Conservation (phyloP, 1,140 invertebrate genomes). For the Zaprionus gabonicus region DNA sequence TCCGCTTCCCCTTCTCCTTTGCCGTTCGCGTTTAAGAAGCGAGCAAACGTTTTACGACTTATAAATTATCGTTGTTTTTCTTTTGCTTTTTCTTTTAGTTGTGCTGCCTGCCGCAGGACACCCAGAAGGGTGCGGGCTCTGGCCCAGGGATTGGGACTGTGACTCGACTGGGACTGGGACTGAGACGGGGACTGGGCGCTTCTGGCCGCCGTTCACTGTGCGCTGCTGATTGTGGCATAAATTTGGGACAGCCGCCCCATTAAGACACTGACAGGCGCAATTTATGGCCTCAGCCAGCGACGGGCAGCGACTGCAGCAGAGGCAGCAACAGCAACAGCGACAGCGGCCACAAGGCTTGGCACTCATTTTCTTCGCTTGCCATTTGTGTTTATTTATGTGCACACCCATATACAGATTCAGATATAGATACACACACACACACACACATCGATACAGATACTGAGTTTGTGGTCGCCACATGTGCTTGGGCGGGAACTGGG, state of each 20-base stretch:
- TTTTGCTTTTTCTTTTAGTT: slow-evolving; percentile 72
- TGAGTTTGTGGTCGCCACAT: slow-evolving; percentile 23
- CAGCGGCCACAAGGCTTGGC: slow-evolving; percentile 57
- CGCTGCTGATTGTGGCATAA: slow-evolving; percentile 74
- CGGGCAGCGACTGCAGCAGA: slow-evolving; percentile 17
- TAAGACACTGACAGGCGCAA: slow-evolving; percentile 81
- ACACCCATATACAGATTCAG: slow-evolving; percentile 27
- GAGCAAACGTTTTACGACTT: slow-evolving; percentile 72
- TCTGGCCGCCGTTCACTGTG: slow-evolving; percentile 30
- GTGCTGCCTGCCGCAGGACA: slow-evolving; percentile 64
- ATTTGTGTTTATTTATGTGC: slow-evolving; percentile 52
- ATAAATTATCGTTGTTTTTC: slow-evolving; percentile 82
- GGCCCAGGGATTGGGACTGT: slow-evolving; percentile 4
- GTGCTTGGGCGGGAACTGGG: slow-evolving; percentile 2
- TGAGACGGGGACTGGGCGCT: background rate
- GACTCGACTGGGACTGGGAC: background rate
- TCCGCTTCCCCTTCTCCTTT: background rate
- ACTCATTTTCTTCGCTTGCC: slow-evolving; percentile 71
- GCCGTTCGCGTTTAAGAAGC: slow-evolving; percentile 34
- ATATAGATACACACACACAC: slow-evolving; percentile 14
- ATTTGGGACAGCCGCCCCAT: slow-evolving; percentile 76
- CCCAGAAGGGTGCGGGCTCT: slow-evolving; percentile 59
- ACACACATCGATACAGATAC: slow-evolving; percentile 3
- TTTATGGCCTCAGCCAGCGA: slow-evolving; percentile 71
- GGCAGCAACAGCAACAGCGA: background rate